Evolutionary conservation across 2,888 invertebrate species (phyloP), one percentile per base, ranked within the genome.

Genomic region (Megastigmus dorsalis): DNA sequence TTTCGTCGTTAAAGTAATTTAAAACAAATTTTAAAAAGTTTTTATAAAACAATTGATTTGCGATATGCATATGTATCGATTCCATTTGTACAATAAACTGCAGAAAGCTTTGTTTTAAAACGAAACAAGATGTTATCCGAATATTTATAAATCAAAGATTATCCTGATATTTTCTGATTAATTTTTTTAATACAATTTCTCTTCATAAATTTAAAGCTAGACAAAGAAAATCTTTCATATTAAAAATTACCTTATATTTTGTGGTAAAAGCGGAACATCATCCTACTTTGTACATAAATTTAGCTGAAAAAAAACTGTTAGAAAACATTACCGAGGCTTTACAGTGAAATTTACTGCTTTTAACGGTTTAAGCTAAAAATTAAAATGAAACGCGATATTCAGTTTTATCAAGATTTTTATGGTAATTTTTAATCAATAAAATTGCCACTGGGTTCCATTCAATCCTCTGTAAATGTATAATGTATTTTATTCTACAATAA

Each of bases 241-340:
- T 43, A 43, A 43, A 43, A 43, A 15, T 43, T 43, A 15, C 43
- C 15, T 15, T 18, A 7, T 15, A 43, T 43, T 43, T 43, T 43
- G 18, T 15, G 18, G n/a, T 52, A 28, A 28, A 15, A 28, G 52
- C 6, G 9, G 26, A 50, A 10, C 50, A 50, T 26, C 28, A 28
- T n/a, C 13, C 13, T 52, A 6, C 30, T 28, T 6, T 28, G 13
- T 28, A 28, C 52, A 13, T 52, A 30, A 13, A 52, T 52, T 30
- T 28, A 13, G 28, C 7, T 6, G n/a, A 20, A 50, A n/a, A n/a
- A 41, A 41, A 10, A 52, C 6, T 52, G 52, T 28, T 7, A 15
- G 43, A 43, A 28, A 52, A 52, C 28, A 30, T 52, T 52, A 52
- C 50, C 23, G 52, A 52, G 52, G 9, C 15, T 28, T 52, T 20